Conservation (phyloP, 1,140 invertebrate genomes). For the Aphaenogaster rudis region DNA sequence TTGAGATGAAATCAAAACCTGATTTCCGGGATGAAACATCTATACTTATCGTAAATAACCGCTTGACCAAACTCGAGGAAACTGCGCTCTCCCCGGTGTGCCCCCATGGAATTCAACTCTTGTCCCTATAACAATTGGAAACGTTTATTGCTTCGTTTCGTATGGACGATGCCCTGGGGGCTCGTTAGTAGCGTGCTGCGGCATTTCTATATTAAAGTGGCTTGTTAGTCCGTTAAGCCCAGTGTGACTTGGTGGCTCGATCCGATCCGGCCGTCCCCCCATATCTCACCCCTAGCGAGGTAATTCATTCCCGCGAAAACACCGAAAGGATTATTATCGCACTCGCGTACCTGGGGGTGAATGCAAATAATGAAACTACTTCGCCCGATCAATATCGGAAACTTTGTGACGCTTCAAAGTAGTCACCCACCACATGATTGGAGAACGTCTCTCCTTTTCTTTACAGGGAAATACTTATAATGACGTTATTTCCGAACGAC, state of each 20-base stretch:
- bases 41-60: constrained; percentile 50
- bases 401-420: constrained; percentile 1
- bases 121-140: constrained; percentile 66
- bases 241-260: constrained; percentile 45
- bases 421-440: not conserved
- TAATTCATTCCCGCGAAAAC: constrained; percentile 54
- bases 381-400: constrained; percentile 28
- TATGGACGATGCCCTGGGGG: constrained; percentile 47
- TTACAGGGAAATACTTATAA: constrained; percentile 21
- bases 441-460: not conserved
- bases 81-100: not conserved
- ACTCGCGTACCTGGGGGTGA: not conserved
- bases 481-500: not conserved
- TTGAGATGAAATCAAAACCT: not conserved
- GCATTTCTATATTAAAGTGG: constrained; percentile 63
- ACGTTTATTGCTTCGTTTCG: constrained; percentile 70
- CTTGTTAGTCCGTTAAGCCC: constrained; percentile 62
- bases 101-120: constrained; percentile 32
- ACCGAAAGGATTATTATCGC: constrained; percentile 52
- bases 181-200: constrained; percentile 64
- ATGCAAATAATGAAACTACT: constrained; percentile 49
- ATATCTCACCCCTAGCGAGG: not conserved
- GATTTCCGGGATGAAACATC: not conserved
- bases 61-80: constrained; percentile 32
- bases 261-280: constrained; percentile 32